Percentiles rank a stretch among this genome's conserved stretches.
Evolutionary conservation across 2,888 invertebrate species (phyloP).

Genomic region (Caenorhabditis sp.): DNA sequence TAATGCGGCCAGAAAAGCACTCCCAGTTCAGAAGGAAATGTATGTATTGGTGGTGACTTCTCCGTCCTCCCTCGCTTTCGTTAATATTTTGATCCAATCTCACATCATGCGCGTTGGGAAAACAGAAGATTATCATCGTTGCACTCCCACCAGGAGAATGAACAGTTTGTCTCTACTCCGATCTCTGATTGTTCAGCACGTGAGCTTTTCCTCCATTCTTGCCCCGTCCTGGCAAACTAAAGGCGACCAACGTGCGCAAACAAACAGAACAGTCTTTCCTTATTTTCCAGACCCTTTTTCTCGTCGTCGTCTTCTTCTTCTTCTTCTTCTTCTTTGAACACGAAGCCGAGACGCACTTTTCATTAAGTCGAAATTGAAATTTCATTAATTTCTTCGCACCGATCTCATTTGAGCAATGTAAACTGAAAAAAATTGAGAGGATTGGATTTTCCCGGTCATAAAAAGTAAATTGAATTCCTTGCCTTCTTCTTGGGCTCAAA

Average conservation of each 20-base stretch:
- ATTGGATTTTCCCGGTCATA: no score
- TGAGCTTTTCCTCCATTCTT: constrained; percentile 40
- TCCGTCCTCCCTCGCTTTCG: neutral
- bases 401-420: neutral
- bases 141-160: neutral
- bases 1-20: neutral
- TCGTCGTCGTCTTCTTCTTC: neutral
- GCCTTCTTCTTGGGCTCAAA: neutral
- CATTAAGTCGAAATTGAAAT: neutral
- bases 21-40: constrained; percentile 1
- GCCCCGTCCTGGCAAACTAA: constrained; percentile 13
- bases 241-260: constrained; percentile 47
- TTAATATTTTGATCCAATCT: neutral
- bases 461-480: neutral
- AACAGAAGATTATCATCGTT: neutral
- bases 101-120: neutral
- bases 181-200: constrained; percentile 48
- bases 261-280: constrained; percentile 44
- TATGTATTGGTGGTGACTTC: neutral
- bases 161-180: constrained; percentile 21
- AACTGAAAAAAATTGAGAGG: neutral
- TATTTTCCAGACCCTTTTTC: constrained; percentile 14
- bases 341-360: neutral
- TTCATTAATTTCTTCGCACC: neutral
- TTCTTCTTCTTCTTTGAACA: neutral